A percentile compares a stretch with the other conserved stretches of the same genome.
phyloP scores from a whole-genome alignment of 2,888 invertebrate genomes.

The Andrena minutula region DNA sequence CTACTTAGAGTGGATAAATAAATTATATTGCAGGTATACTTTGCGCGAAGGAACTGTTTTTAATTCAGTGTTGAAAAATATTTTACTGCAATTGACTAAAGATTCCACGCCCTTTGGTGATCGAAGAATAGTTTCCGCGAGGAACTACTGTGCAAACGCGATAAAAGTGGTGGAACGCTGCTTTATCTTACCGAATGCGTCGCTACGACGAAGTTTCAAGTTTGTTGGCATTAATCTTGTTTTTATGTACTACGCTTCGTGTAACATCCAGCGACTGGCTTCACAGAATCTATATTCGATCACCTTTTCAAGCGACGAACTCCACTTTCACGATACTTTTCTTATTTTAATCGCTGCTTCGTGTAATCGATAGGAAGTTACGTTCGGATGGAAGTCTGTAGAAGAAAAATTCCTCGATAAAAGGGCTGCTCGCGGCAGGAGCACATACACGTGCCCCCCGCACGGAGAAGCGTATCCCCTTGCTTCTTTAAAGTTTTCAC shows the following conservation, averaged over 20 bases:
- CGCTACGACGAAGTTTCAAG: too few species aligned
- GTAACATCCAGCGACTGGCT: neutral
- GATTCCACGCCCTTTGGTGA: neutral
- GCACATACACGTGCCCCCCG: conserved; percentile 20
- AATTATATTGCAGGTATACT: neutral
- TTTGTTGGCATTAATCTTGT: too few species aligned
- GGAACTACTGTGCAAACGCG: neutral
- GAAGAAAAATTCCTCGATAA: conserved; percentile 41
- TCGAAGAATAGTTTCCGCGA: neutral
- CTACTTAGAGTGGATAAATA: neutral
- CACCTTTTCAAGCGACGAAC: neutral
- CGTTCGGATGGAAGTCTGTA: conserved; percentile 8
- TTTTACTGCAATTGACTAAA: neutral
- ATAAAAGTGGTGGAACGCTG: too few species aligned
- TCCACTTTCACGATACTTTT: neutral
- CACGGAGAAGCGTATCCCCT: conserved; percentile 21
- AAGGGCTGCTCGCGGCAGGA: conserved; percentile 28
- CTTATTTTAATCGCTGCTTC: neutral
- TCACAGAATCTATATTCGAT: too few species aligned
- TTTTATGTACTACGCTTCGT: too few species aligned
- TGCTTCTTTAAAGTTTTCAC: conserved; percentile 36
- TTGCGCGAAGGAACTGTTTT: neutral
- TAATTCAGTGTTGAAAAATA: neutral
- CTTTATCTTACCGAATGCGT: too few species aligned
- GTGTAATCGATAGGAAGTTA: conserved; percentile 31